These are phyloP conservation scores for Camelus bactrianus DNA, from an alignment of 2,113 vertebrate genomes.

Conservation along the genomic window DNA sequence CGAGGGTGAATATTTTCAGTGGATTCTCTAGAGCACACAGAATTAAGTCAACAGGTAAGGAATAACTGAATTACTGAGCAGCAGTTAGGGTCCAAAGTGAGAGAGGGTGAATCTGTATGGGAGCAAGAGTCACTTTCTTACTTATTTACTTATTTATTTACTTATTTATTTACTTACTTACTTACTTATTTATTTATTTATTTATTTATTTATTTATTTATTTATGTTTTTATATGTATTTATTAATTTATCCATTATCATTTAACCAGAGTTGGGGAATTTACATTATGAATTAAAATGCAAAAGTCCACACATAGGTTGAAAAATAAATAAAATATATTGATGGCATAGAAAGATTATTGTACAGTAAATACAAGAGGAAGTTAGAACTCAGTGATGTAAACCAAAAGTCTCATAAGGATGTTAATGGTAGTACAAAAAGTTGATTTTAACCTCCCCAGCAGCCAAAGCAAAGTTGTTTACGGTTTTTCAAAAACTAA, in stretches of 20 bases:
- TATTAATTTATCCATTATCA: background rate
- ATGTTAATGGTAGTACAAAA: background rate
- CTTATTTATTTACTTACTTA: background rate
- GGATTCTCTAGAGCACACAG: background rate
- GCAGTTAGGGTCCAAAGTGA: background rate
- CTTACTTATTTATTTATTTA: background rate
- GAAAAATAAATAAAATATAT: background rate
- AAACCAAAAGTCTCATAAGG: background rate
- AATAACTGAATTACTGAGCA: background rate
- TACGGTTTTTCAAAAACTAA: background rate
- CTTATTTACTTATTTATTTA: background rate
- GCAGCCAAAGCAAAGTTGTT: background rate
- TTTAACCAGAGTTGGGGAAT: background rate
- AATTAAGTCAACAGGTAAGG: background rate
- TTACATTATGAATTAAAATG: constrained; percentile 1
- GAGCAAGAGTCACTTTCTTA: background rate
- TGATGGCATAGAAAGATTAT: background rate
- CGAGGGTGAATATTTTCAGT: background rate
- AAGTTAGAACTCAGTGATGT: background rate
- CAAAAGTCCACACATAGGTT: background rate
- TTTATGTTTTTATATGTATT: background rate
- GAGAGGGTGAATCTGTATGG: background rate
- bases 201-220: too few relatives aligned
- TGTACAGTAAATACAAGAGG: background rate
- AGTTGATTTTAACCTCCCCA: background rate